These are phyloP conservation scores for Neosilurus mollespiculum DNA, from an alignment of 2,797 vertebrate genomes.

Conservation along the genomic window DNA sequence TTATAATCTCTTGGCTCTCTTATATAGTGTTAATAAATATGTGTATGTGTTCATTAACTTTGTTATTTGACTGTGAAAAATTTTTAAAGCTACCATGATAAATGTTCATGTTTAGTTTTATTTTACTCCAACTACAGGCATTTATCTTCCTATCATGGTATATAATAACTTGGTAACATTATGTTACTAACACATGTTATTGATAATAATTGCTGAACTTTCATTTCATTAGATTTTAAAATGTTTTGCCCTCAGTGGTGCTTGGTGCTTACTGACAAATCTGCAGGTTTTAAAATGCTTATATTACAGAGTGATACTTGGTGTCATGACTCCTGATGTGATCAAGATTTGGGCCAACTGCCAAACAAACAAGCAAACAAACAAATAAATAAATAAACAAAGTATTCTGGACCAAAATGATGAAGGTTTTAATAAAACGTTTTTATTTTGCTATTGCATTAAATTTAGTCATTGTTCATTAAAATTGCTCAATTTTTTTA, in stretches of 20 bases:
- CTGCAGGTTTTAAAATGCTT: not conserved
- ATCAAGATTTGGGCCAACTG: not conserved
- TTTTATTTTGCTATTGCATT: not conserved
- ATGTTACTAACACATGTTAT: not conserved
- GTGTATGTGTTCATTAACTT: conserved; percentile 14
- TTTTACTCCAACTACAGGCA: not conserved
- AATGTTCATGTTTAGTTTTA: not conserved
- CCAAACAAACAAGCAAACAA: not conserved
- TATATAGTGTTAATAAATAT: conserved; percentile 46
- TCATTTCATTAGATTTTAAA: not conserved
- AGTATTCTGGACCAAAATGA: not conserved
- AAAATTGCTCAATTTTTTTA: no score
- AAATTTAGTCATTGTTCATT: not conserved
- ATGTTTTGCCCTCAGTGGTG: not conserved
- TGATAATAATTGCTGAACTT: not conserved
- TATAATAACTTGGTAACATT: not conserved
- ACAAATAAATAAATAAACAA: no score
- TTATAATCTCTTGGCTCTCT: conserved; percentile 48
- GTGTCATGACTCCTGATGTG: not conserved
- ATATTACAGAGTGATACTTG: not conserved
- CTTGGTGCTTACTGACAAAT: not conserved
- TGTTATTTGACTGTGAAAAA: no score
- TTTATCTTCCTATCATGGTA: not conserved
- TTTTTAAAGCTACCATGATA: not conserved
- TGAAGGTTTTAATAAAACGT: not conserved